Base-by-base conservation (phyloP, 35 echinoderm and acorn worm genomes). In the Holothuria glaberrima region DNA sequence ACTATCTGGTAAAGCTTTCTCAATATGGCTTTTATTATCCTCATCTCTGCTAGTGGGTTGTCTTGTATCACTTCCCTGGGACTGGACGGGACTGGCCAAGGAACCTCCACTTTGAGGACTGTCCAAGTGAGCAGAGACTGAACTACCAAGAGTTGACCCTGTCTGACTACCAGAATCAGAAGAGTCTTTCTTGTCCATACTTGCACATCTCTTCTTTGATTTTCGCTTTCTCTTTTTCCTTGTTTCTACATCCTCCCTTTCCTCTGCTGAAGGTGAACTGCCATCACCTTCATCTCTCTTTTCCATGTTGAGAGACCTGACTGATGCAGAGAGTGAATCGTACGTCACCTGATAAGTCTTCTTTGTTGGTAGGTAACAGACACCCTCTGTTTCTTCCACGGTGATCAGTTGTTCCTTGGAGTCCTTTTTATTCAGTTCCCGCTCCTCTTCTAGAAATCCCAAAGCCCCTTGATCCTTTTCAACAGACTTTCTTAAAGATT, bases 331-430 rank as follows among this genome's bases (percentile, higher is more conserved):
- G 80, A 21, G 12, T 34, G 56, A 26, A 12, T 84, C 56, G 24
- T 84, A 84, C 25, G 52, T 48, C 5, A 84, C 80, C 80, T 84
- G 80, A 41, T 90, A 90, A 5, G 58, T 38, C 22, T 90, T 79
- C 36, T 80, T 14, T 22, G 76, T 58, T 32, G 95, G 95, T 5
- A 94, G 68, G 66, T 91, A 91, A 60, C 95, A 97, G 0, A 97
- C 92, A 45, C 95, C 95, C 32, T 68, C 89, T 4, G 92, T 83
- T 52, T 97, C 95, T 48, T 94, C 92, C 18, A 75, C 31, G 5
- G 44, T 71, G 0, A 94, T 75, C 14, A 94, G 36, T 32, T 86
- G 85, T 35, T 97, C 95, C 24, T 94, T 74, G 46, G 95, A 97
- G 50, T 89, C 68, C 50, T 91, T 68, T 41, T 87, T 89, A 57